Evolutionary conservation across 2,888 invertebrate species (phyloP).

Genomic region (Xylocampa areola): DNA sequence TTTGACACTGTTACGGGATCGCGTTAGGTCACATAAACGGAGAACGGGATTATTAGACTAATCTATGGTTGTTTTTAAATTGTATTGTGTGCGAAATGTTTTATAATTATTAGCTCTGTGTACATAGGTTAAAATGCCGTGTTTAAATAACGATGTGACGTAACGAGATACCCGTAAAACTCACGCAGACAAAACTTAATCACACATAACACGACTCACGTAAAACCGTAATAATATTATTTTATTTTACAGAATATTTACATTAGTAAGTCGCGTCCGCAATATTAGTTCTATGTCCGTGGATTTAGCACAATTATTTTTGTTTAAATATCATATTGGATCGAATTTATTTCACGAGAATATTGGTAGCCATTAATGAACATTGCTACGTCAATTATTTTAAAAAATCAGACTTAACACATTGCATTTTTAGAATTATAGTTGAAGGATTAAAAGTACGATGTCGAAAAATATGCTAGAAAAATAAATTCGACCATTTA

Average conservation of each 20-base stretch:
- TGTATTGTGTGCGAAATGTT: constrained; percentile 43
- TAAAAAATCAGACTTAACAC: constrained; percentile 47
- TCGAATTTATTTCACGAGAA: constrained; percentile 68
- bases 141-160: constrained; percentile 54
- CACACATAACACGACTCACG: constrained; percentile 76
- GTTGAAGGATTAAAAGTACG: constrained; percentile 17
- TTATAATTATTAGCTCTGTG: constrained; percentile 45
- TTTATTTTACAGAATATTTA: constrained; percentile 85
- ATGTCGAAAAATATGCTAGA: constrained; percentile 25
- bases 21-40: constrained; percentile 60
- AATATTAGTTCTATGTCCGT: constrained; percentile 69
- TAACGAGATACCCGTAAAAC: constrained; percentile 72
- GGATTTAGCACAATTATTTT: constrained; percentile 75
- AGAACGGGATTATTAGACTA: constrained; percentile 31
- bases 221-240: constrained; percentile 65
- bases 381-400: constrained; percentile 32
- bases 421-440: constrained; percentile 43
- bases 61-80: constrained; percentile 41
- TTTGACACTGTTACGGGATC: constrained; percentile 80
- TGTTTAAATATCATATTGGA: constrained; percentile 61
- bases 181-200: constrained; percentile 70
- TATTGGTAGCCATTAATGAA: constrained; percentile 31
- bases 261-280: constrained; percentile 71
- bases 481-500: constrained; percentile 55
- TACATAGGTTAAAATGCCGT: constrained; percentile 43